Conservation (phyloP, 2,888 invertebrate species). For the Monopis laevigella region DNA sequence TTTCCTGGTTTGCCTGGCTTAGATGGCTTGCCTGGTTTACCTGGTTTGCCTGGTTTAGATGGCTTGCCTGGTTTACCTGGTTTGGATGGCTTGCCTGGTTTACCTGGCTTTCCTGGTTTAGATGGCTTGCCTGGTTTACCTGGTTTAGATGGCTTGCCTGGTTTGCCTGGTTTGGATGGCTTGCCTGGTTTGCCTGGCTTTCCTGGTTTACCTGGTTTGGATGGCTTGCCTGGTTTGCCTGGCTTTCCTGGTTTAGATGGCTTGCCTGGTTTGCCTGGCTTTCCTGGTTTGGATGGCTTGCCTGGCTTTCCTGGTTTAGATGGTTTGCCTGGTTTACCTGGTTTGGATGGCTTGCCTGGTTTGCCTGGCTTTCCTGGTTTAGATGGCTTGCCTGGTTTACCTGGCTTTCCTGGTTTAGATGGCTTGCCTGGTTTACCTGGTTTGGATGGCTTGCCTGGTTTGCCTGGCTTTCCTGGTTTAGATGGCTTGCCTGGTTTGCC, state of each 20-base stretch:
- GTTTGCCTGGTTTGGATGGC: conserved; percentile 1
- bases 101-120: neutral
- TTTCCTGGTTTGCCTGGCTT: neutral
- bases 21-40: neutral
- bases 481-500: neutral
- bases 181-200: neutral
- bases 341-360: conserved; percentile 5
- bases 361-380: conserved; percentile 36
- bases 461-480: conserved; percentile 5
- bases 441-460: conserved; percentile 20
- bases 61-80: conserved; percentile 12
- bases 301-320: conserved; percentile 6
- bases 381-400: conserved; percentile 36
- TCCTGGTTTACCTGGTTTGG: conserved; percentile 3
- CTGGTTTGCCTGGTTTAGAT: neutral
- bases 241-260: neutral
- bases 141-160: neutral
- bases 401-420: conserved; percentile 25
- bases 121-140: neutral
- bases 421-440: conserved; percentile 30
- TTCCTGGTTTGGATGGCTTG: conserved; percentile 14
- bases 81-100: neutral
- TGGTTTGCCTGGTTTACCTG: conserved; percentile 6
- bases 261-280: conserved; percentile 14
- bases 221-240: neutral